Conservation (phyloP, 2,797 vertebrate species). For the Rhinichthys osculus region DNA sequence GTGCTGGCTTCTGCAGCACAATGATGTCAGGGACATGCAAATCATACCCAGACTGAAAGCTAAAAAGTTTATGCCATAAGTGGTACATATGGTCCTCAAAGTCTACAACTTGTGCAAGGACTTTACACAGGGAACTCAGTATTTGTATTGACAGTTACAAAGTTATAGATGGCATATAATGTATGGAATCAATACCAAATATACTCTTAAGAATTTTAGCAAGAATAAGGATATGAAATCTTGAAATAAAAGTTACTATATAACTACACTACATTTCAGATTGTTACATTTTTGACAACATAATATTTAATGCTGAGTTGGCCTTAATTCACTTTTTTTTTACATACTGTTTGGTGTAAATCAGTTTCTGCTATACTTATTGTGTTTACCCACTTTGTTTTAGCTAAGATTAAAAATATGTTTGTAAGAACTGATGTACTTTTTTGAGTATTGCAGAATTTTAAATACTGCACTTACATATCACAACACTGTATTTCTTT, state of each 20-base stretch:
- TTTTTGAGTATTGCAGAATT: background rate
- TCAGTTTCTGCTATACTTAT: background rate
- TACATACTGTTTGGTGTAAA: background rate
- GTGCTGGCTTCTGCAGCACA: conserved; percentile 82
- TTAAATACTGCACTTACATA: background rate
- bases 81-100: background rate
- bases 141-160: background rate
- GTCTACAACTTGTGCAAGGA: background rate
- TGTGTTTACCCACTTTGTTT: background rate
- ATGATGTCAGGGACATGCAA: conserved; percentile 80
- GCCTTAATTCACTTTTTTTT: background rate
- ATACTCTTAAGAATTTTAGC: background rate
- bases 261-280: background rate
- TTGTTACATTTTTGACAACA: background rate
- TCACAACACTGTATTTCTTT: background rate
- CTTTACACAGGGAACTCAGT: background rate
- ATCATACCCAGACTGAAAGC: conserved; percentile 84
- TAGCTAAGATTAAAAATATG: background rate
- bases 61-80: conserved; percentile 81
- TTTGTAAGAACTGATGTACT: background rate
- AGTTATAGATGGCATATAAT: background rate
- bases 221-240: background rate
- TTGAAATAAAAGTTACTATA: background rate
- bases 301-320: background rate
- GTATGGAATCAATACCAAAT: background rate